phyloP scores from a whole-genome alignment of 2,888 invertebrate species.

The Oscheius onirici region DNA sequence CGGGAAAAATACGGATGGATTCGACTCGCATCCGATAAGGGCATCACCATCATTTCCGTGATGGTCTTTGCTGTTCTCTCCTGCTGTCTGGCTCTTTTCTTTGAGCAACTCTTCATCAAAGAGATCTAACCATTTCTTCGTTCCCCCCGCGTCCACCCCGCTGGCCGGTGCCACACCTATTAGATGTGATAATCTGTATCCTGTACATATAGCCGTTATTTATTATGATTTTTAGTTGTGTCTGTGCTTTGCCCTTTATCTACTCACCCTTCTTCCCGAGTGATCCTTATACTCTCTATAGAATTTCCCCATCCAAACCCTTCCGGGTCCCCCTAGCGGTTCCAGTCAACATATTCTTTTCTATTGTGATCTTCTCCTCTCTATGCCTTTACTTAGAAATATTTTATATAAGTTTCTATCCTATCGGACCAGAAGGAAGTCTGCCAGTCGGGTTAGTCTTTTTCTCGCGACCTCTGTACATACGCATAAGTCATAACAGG shows the following conservation, averaged over 20 bases:
- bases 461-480: no score
- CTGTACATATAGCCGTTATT: slow-evolving; percentile 25
- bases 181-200: slow-evolving; percentile 4
- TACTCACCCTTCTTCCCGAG: slow-evolving; percentile 10
- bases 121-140: neutral
- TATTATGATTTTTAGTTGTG: slow-evolving; percentile 4
- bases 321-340: slow-evolving; percentile 20
- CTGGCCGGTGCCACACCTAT: slow-evolving; percentile 21
- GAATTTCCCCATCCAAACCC: neutral
- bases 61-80: slow-evolving; percentile 29
- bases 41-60: slow-evolving; percentile 28
- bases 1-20: neutral
- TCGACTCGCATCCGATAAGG: slow-evolving; percentile 9
- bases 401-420: slow-evolving; percentile 7
- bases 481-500: neutral
- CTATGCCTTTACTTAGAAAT: slow-evolving; percentile 31
- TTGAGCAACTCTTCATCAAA: slow-evolving; percentile 32
- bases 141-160: slow-evolving; percentile 1
- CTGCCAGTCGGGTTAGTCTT: no score
- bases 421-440: neutral
- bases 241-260: slow-evolving; percentile 5
- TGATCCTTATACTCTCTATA: slow-evolving; percentile 4
- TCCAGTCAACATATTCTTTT: slow-evolving; percentile 31
- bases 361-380: slow-evolving; percentile 29
- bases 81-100: slow-evolving; percentile 31